phyloP scores from a whole-genome alignment of 2,113 vertebrate genomes.

The Lota lota region DNA sequence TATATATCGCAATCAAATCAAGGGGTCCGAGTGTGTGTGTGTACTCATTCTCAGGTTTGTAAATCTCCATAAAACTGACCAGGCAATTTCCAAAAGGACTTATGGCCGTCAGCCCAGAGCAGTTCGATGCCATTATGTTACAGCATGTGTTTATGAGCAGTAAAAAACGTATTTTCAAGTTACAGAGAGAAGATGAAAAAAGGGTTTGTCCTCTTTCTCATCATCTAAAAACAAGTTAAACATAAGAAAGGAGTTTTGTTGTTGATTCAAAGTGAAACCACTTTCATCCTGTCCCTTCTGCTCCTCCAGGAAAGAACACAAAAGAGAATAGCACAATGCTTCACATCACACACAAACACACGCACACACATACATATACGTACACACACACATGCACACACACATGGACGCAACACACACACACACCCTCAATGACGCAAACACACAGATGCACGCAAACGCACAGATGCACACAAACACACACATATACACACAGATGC shows the following conservation, averaged over 20 bases:
- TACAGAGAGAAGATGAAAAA: too few relatives aligned
- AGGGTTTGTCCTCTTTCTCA: neutral
- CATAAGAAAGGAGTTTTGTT: conserved; percentile 15
- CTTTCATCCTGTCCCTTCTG: conserved; percentile 30
- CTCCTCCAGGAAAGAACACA: conserved; percentile 19
- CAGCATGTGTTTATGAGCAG: neutral
- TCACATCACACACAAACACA: conserved; percentile 15
- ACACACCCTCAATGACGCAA: too few relatives aligned
- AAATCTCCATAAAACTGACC: conserved; percentile 8
- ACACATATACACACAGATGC: too few relatives aligned
- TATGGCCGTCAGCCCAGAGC: neutral
- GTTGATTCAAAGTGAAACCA: conserved; percentile 36
- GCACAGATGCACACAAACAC: too few relatives aligned
- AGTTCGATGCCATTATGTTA: neutral
- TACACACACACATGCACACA: too few relatives aligned
- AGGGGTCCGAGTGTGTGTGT: neutral
- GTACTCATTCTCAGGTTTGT: neutral
- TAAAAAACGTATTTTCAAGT: neutral
- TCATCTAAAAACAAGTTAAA: neutral
- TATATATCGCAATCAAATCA: conserved; percentile 27
- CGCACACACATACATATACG: too few relatives aligned
- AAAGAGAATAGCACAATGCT: conserved; percentile 32
- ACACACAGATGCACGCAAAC: too few relatives aligned
- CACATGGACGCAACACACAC: too few relatives aligned
- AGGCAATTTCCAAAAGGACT: too few relatives aligned